Conservation (phyloP, 2,797 vertebrate species). For the Epinephelus coioides region DNA sequence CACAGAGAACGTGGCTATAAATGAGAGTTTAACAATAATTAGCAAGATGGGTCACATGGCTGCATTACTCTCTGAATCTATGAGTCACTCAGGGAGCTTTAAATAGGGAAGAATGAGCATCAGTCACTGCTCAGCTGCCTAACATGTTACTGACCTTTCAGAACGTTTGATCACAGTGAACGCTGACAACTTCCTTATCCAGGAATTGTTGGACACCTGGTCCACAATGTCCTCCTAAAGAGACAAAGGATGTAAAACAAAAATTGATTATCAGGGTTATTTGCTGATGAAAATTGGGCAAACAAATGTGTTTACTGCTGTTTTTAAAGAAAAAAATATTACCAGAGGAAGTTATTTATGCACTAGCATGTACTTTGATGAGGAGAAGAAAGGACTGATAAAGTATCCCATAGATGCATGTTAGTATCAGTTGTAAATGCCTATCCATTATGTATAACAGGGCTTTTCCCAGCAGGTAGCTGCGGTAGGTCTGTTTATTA, state of each 20-base stretch:
- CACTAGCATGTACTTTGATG: background rate
- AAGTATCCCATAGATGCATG: background rate
- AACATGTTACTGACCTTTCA: slow-evolving; percentile 71
- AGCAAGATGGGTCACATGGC: background rate
- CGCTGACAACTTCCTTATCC: slow-evolving; percentile 89
- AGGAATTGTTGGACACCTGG: slow-evolving; percentile 64
- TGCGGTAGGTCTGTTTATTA: background rate
- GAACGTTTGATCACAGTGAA: slow-evolving; percentile 87
- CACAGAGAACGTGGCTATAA: slow-evolving; percentile 89
- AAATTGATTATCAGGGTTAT: too few relatives aligned
- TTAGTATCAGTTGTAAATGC: too few relatives aligned
- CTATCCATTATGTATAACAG: background rate
- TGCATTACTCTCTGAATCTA: background rate
- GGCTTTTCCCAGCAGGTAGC: background rate
- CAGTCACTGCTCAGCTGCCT: background rate
- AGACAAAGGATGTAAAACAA: slow-evolving; percentile 6
- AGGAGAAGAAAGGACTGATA: background rate
- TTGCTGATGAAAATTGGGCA: too few relatives aligned
- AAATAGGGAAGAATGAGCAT: background rate
- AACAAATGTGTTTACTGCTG: background rate
- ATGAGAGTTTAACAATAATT: slow-evolving; percentile 68
- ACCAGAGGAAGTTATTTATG: background rate
- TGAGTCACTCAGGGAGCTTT: background rate
- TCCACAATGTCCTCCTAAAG: slow-evolving; percentile 77
- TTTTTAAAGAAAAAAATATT: background rate